Base-by-base conservation (phyloP, 2,797 vertebrate genomes). In the Smutsia gigantea region DNA sequence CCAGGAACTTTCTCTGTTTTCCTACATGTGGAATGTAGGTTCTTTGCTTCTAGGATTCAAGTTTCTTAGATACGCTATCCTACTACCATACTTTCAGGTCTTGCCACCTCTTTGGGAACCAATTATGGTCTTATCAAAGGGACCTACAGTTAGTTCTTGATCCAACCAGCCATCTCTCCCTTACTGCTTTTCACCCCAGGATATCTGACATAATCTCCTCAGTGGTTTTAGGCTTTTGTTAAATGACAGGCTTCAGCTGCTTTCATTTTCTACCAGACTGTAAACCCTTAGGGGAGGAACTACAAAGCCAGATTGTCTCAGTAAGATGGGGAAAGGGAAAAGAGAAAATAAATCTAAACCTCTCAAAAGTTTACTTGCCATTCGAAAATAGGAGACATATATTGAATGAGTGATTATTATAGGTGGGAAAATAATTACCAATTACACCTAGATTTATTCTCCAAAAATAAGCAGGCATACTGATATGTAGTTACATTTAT, bases 391-490 rank as follows among this genome's bases (percentile, higher is more conserved):
- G 14, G 82, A 92, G 55, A 63, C 4, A 83, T 7, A 14, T 49
- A 79, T 51, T 87, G 75, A 69, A 63, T 25, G 95, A 84, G 57
- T 66, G 34, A 81, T 11, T 78, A 21, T 90, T 97, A 59, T 7
- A 51, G 46, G 51, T 66, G 63, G 51, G 74, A 92, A 92, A 92
- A 66, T 68, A 55, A 37, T 91, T 84, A 42, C 37, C 14, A 79
- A 10, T 64, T 90, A 59, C 4, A 90, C 19, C 23, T 88, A 61
- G 8, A 37, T 66, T 57, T 84, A 42, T 64, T 90, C 29, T 63
- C 27, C 4, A n/a, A 68, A 90, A 94, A 61, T 51, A 81, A 86
- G 17, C 29, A 93, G 68, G 7, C 17, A 83, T 2, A 39, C 11
- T 87, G 69, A 49, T 78, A 78, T 63, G 83, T 78, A 71, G 18